Evolutionary conservation across 2,797 vertebrate genomes (phyloP).

Genomic region (Acestrorhynchus altus): DNA sequence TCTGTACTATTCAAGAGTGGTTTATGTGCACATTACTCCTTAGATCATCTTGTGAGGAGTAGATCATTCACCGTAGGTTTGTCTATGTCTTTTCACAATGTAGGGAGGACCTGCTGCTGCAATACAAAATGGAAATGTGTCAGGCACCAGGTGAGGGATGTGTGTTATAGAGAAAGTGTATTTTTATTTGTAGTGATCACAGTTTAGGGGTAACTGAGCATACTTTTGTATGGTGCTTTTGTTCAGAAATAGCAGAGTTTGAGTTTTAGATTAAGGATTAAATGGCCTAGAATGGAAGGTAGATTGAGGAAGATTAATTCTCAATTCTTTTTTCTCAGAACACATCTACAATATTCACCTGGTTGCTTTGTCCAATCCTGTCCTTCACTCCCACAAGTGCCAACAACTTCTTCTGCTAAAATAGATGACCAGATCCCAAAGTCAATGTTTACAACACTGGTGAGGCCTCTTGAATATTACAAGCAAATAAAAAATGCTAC

Average conservation of each 20-base stretch:
- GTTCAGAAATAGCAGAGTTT: background rate
- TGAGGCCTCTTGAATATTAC: background rate
- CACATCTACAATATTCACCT: background rate
- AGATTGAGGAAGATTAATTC: background rate
- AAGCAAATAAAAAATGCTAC: background rate
- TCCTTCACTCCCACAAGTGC: background rate
- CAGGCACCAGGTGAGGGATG: conserved; percentile 50
- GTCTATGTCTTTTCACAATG: conserved; percentile 16
- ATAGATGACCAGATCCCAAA: background rate
- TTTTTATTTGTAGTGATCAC: background rate
- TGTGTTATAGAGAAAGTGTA: background rate
- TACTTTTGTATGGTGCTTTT: background rate
- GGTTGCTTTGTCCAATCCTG: background rate
- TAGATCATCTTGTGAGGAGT: background rate
- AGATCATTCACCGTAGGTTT: conserved; percentile 23
- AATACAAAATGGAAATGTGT: conserved; percentile 27
- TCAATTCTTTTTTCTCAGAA: conserved; percentile 23
- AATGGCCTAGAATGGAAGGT: background rate
- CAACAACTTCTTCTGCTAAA: background rate
- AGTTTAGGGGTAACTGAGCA: too few relatives aligned
- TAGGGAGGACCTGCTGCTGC: conserved; percentile 43
- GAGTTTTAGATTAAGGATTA: background rate
- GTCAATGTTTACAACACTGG: background rate
- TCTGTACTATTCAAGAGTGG: background rate
- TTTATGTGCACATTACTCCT: background rate